Evolutionary conservation across 2,113 vertebrate genomes (phyloP), one percentile per base, ranked within the genome.

Genomic region (Donacobius atricapilla): DNA sequence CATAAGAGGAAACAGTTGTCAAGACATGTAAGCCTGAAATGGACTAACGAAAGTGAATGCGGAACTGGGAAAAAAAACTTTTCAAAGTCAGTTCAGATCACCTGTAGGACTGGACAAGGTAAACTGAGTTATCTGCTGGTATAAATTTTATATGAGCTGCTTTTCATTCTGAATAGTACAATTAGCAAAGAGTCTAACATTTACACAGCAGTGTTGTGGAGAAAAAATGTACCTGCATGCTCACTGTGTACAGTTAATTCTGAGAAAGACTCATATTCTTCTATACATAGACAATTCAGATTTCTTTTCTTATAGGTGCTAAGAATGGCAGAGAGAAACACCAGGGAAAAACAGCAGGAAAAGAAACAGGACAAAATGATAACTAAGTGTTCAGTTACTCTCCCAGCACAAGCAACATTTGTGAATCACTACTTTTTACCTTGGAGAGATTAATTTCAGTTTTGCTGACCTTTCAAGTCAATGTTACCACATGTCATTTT

Each of bases 271-370:
- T 69, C 9, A 10, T 2, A 22, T 27, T 88, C 47, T 27, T 88
- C 47, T 77, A 9, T 48, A 40, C 4, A 50, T 13, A 80, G 1
- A 37, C 6, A 73, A 86, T 50, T 75, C 47, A 42, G 28, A 7
- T 28, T 64, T 47, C 11, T 76, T 61, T 83, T 69, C 45, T 51
- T 13, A 39, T 9, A 44, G 15, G 9, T 47, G 58, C 14, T 61
- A 61, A 20, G 64, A 63, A 25, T 21, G 6, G 39, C 37, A 79
- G 12, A 42, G 12, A 82, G 11, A 60, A 87, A 84, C 8, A 48
- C 2, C 0, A 1, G 1, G 18, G 7, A 4, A 7, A 68, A 77
- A 56, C 64, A 21, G 4, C 13, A 51, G 19, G 33, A 58, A 87
- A 68, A 79, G 11, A 72, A 91, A 56, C 5, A 70, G 2, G 6